Base-by-base conservation (phyloP, 1,140 invertebrate species). In the Euura saliciscinereae region DNA sequence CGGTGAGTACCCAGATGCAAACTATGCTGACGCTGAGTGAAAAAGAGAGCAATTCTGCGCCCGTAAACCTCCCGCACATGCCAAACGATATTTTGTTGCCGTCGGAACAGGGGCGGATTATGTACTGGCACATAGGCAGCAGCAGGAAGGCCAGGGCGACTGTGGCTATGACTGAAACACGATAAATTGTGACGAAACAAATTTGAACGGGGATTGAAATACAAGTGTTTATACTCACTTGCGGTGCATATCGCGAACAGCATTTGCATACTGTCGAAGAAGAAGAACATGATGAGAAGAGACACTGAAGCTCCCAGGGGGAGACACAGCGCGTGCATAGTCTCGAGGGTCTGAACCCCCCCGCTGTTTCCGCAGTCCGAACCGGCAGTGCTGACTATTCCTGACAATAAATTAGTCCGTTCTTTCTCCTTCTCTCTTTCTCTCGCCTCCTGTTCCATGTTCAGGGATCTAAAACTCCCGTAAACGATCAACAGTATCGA, bases 261-360 rank as follows among this genome's bases (percentile, higher is more conserved):
- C 90, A 98, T 94, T 88, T 99, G 97, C 94, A 99, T 97, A 70
- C 97, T 98, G 88, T 99, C 97, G 83, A 99, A 99, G 87, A 98
- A 99, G 90, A 99, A 98, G 88, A 99, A 99, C 97, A 99, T 99
- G 75, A 99, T 92, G 28, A 99, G 92, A 72, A 99, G 90, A 71
- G 97, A 98, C 78, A 98, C 93, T 72, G 97, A 98, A 78, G 98
- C 97, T 82, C 97, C 97, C 68, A 99, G 90, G 71, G 98, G 98
- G 84, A 99, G 90, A 90, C 97, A 98, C 78, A 99, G 91, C 76
- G 97, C 98, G 88, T 99, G 97, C 93, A 98, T 96, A 72, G 97
- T 97, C 86, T 98, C 97, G 81, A 99, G 87, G 0, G 97, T 99
- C 89, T 97, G 95, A 51, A 97, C 92, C 88, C 93, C 93, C 94